Conservation (phyloP, 2,113 vertebrate genomes). For the Alaudala cheleensis region DNA sequence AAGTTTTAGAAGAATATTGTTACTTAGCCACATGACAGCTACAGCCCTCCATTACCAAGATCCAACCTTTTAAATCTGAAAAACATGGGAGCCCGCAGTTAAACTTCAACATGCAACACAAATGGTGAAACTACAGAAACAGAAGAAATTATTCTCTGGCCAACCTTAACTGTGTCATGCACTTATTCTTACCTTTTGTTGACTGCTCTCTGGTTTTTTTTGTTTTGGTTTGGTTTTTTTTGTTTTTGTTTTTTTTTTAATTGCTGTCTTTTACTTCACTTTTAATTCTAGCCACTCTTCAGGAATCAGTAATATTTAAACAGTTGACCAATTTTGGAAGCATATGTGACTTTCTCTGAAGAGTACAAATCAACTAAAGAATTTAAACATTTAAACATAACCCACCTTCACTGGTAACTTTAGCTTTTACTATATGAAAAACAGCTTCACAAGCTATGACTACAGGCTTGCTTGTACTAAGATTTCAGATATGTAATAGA, state of each 20-base stretch:
- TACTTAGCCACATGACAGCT: not conserved
- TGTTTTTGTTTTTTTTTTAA: not conserved
- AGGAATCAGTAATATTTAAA: not conserved
- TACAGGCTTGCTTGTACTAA: not conserved
- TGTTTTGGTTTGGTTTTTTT: not conserved
- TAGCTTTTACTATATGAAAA: not conserved
- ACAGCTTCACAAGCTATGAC: not conserved
- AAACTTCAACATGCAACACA: not conserved
- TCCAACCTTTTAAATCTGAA: not conserved
- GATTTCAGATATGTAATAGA: not conserved
- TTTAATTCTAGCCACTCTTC: not conserved
- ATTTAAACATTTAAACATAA: not conserved
- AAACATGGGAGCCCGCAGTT: not conserved
- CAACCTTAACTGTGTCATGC: rapidly evolving
- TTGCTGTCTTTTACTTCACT: not conserved
- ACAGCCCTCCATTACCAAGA: not conserved
- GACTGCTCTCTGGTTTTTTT: not conserved
- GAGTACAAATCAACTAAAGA: not conserved
- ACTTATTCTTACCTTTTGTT: not conserved
- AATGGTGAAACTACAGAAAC: not conserved
- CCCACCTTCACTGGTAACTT: not conserved
- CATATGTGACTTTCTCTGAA: not conserved
- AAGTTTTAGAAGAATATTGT: not conserved
- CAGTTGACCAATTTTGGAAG: not conserved
- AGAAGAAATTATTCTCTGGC: not conserved